phyloP scores from a whole-genome alignment of 2,797 vertebrate species.

The Danio albolineatus region DNA sequence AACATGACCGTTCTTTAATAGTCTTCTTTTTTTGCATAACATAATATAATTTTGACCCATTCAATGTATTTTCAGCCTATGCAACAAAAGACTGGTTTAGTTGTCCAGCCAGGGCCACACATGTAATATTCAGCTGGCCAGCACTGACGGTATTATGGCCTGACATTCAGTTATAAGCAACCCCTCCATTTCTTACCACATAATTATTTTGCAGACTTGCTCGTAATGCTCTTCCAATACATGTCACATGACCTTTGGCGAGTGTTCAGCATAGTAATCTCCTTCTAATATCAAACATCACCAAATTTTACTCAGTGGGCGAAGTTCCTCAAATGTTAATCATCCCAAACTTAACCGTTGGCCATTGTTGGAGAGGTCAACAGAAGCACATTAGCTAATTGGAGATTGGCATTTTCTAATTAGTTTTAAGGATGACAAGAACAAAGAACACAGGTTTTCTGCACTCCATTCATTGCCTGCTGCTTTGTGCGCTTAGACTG shows the following conservation, averaged over 20 bases:
- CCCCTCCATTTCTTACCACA: background rate
- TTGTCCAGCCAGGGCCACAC: no score
- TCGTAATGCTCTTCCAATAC: slow-evolving; percentile 11
- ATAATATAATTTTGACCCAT: no score
- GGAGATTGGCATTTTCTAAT: slow-evolving; percentile 72
- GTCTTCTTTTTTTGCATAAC: no score
- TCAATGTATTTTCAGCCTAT: no score
- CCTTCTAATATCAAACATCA: slow-evolving; percentile 44
- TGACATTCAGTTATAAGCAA: background rate
- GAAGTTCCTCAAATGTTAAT: slow-evolving; percentile 86
- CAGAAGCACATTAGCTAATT: slow-evolving; percentile 68
- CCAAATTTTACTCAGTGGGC: slow-evolving; percentile 75
- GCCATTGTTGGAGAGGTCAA: slow-evolving; percentile 79
- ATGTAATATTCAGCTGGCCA: background rate
- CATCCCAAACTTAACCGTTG: slow-evolving; percentile 79
- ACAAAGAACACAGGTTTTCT: slow-evolving; percentile 66
- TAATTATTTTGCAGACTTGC: slow-evolving; percentile 2
- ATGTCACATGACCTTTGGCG: slow-evolving; percentile 15
- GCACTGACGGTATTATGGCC: background rate
- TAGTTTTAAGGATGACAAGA: slow-evolving; percentile 75
- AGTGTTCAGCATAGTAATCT: slow-evolving; percentile 29
- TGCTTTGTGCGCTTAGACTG: slow-evolving; percentile 53
- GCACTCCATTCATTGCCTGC: slow-evolving; percentile 59
- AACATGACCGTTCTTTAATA: no score
- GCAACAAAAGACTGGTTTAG: no score